Percentiles rank a stretch among this genome's conserved stretches.
Evolutionary conservation across 1,140 invertebrate species (phyloP).

Genomic region (Drosophila obscura): DNA sequence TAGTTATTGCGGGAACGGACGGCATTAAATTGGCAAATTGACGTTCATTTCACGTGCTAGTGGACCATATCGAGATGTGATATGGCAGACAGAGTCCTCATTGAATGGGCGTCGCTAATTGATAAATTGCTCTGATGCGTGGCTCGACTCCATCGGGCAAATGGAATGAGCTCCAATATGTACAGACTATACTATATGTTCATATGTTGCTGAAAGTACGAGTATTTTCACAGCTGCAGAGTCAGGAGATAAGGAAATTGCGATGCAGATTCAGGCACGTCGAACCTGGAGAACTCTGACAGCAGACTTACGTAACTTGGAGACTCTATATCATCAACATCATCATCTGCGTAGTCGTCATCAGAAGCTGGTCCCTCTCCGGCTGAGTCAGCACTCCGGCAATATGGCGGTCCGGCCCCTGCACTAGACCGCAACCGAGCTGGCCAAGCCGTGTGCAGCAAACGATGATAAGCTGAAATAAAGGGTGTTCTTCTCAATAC

Average conservation of each 20-base stretch:
- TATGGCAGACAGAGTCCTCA: constrained; percentile 40
- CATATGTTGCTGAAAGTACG: background rate
- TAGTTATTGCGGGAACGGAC: constrained; percentile 60
- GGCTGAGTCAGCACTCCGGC: constrained; percentile 50
- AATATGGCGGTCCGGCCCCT: constrained; percentile 55
- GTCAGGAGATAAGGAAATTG: constrained; percentile 38
- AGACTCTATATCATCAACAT: constrained; percentile 16
- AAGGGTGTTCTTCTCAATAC: constrained; percentile 2
- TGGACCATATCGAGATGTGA: constrained; percentile 49
- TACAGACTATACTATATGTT: background rate
- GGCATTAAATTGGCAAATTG: constrained; percentile 72
- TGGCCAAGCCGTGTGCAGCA: constrained; percentile 55
- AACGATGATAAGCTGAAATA: constrained; percentile 28
- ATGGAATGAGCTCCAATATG: constrained; percentile 22
- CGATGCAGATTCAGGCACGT: constrained; percentile 15
- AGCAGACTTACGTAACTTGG: constrained; percentile 28
- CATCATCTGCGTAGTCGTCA: constrained; percentile 24
- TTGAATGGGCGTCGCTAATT: constrained; percentile 77
- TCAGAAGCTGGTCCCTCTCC: constrained; percentile 8
- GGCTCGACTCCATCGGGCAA: constrained; percentile 30
- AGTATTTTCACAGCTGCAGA: constrained; percentile 4
- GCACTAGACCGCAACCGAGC: constrained; percentile 34
- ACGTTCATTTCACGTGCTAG: constrained; percentile 73
- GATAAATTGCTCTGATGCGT: constrained; percentile 75
- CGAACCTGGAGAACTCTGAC: constrained; percentile 9